Conservation (phyloP, 2,113 vertebrate species). For the Brachyhypopomus gauderio region DNA sequence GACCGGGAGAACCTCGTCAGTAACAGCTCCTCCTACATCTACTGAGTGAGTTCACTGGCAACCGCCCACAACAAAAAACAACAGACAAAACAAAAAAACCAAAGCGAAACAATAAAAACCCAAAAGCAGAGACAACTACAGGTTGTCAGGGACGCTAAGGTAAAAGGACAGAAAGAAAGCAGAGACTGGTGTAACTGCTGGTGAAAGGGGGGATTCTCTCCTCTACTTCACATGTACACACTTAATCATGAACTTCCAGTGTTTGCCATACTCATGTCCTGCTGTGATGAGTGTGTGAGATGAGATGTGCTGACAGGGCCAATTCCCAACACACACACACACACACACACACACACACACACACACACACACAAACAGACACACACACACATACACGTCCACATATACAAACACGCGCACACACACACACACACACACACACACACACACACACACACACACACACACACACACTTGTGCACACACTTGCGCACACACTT, state of each 20-base stretch:
- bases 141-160: conserved; percentile 29
- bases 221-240: conserved; percentile 92
- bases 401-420: not conserved
- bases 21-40: not conserved
- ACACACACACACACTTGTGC: conserved; percentile 44
- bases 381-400: not conserved
- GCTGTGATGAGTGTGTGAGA: conserved; percentile 62
- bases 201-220: conserved; percentile 78
- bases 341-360: conserved; percentile 39
- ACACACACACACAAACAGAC: conserved; percentile 36
- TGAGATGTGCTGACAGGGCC: conserved; percentile 59
- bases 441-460: not conserved
- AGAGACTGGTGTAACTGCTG: conserved; percentile 72
- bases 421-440: not conserved
- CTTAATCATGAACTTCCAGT: conserved; percentile 94
- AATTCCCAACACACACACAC: conserved; percentile 38
- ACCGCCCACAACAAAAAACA: conserved; percentile 36
- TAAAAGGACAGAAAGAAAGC: conserved; percentile 65
- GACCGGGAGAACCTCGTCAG: conserved; percentile 24
- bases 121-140: conserved; percentile 37
- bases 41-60: conserved; percentile 19
- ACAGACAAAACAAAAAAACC: conserved; percentile 29
- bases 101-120: conserved; percentile 32
- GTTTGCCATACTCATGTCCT: conserved; percentile 78
- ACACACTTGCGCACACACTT: not conserved